Evolutionary conservation across 2,797 vertebrate species (phyloP), one percentile per base, ranked within the genome.

Genomic region (Pangasius macronema): DNA sequence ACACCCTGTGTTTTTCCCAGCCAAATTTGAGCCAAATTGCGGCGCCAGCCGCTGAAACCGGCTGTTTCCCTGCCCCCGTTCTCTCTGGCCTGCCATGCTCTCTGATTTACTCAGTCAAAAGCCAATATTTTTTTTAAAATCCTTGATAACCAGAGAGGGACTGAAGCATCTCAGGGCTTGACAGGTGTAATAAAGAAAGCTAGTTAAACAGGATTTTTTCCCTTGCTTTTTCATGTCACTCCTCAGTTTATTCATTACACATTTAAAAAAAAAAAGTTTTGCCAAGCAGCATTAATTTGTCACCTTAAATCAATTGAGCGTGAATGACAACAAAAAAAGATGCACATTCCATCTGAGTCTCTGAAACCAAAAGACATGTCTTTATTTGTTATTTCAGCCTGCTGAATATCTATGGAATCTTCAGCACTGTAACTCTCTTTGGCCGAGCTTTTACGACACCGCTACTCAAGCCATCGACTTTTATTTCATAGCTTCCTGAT

Each of bases 21-120:
- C 95, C 95, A 98, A 97, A 99, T 99, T 98, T 98, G 97, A 98
- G 98, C 97, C 98, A 99, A 99, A 99, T 99, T 99, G 98, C 97
- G 96, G 94, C 94, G 91, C 95, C 93, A 95, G 80, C 96, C 89
- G 96, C 95, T 95, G 96, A 98, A 97, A 95, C 94, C 90, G 95
- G 94, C 96, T 97, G 97, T 97, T 97, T 97, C 93, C 94, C 93
- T 95, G 85, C 76, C 88, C 84, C 88, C 80, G 86, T 83, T 88
- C 57, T 94, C 88, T 91, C 92, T 76, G 85, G 73, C 81, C 57
- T 84, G 86, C 86, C 87, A 88, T 30, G 68, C 90, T 91, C 90
- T 93, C 89, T 92, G 89, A 91, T 92, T 92, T 90, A 91, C 92
- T 91, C 91, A 91, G 90, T 92, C 91, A 92, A 91, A 88, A 92